These are phyloP conservation scores for Drosophila bifasciata DNA, from an alignment of 1,140 invertebrate species.

Conservation along the genomic window DNA sequence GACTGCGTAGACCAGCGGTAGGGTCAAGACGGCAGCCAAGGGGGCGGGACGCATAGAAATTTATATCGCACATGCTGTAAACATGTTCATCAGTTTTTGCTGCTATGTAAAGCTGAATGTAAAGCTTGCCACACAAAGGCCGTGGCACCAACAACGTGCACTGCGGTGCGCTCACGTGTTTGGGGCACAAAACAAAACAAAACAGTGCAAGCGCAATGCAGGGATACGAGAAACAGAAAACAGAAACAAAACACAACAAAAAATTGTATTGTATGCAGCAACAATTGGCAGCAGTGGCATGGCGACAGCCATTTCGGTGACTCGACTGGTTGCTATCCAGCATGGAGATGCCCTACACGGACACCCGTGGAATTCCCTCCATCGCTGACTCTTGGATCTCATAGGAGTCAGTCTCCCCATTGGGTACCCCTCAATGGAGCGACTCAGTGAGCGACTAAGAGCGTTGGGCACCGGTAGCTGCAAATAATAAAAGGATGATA, in stretches of 20 bases:
- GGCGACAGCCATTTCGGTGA: no score
- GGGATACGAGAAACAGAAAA: conserved; percentile 25
- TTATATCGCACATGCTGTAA: conserved; percentile 73
- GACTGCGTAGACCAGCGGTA: conserved; percentile 4
- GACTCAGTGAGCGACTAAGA: conserved; percentile 11
- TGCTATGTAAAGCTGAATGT: conserved; percentile 26
- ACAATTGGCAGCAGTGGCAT: conserved; percentile 53
- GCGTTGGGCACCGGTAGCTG: conserved; percentile 58
- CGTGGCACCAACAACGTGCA: conserved; percentile 59
- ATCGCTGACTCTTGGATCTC: neutral
- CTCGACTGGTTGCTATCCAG: conserved; percentile 15
- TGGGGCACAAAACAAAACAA: conserved; percentile 56
- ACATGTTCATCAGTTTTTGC: conserved; percentile 69
- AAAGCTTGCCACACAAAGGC: conserved; percentile 64
- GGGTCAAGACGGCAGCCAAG: conserved; percentile 6
- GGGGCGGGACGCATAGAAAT: conserved; percentile 9
- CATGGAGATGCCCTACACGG: neutral
- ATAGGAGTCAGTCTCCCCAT: no score
- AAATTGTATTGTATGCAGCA: conserved; percentile 48
- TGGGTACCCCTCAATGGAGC: conserved; percentile 1
- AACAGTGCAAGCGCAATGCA: conserved; percentile 68
- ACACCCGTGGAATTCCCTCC: no score
- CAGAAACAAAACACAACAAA: conserved; percentile 21
- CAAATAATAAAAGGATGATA: conserved; percentile 82
- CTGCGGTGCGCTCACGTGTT: conserved; percentile 73